These are phyloP conservation scores for Myopa tessellatipennis DNA, from an alignment of 2,888 invertebrate genomes.

Conservation along the genomic window DNA sequence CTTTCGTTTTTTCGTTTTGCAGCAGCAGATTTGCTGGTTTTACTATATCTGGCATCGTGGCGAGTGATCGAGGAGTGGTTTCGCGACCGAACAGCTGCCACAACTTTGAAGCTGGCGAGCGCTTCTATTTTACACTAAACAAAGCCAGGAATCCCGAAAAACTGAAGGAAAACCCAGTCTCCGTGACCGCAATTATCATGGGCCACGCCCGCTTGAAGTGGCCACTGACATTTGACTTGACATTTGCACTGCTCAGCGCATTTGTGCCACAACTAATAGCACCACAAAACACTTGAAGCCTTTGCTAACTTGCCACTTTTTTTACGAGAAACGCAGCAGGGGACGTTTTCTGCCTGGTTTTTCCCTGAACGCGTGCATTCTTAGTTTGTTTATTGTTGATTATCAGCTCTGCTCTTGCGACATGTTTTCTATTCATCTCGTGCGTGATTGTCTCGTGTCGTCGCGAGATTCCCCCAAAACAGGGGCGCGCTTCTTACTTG, in stretches of 20 bases:
- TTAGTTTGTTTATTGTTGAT: slow-evolving; percentile 3
- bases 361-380: not conserved
- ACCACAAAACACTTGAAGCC: not conserved
- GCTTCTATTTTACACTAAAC: no score
- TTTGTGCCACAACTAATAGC: no score
- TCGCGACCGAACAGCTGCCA: not conserved
- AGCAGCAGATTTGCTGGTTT: not conserved
- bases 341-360: slow-evolving; percentile 8
- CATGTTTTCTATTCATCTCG: not conserved
- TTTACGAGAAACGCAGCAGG: slow-evolving; percentile 2
- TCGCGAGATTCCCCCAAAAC: not conserved
- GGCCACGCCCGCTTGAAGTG: no score
- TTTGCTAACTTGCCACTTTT: not conserved
- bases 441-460: not conserved
- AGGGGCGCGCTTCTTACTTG: not conserved
- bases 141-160: no score
- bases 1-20: not conserved
- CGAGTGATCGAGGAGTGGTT: slow-evolving; percentile 1
- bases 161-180: no score
- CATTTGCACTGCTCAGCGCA: no score
- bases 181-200: no score
- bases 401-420: not conserved
- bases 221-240: no score
- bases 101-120: not conserved
- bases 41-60: not conserved